Conservation (phyloP, 2,113 vertebrate genomes). For the Mirza zaza region DNA sequence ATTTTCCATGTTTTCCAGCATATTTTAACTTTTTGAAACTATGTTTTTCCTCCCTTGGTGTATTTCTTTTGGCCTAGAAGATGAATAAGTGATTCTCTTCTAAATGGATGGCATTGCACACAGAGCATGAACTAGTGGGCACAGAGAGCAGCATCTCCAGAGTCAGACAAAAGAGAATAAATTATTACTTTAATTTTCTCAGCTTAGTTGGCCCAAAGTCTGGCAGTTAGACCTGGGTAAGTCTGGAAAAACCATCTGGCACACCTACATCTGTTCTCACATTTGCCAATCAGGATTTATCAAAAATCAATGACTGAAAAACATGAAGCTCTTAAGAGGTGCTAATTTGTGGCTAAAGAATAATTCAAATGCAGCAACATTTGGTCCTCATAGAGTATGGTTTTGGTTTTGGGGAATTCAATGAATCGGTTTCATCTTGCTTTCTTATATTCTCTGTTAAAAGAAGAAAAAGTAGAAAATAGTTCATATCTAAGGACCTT, state of each 20-base stretch:
- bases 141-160: slow-evolving; percentile 53
- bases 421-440: slow-evolving; percentile 31
- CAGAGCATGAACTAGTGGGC: slow-evolving; percentile 61
- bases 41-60: slow-evolving; percentile 37
- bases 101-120: slow-evolving; percentile 61
- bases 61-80: slow-evolving; percentile 67
- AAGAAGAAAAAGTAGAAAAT: not conserved
- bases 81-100: slow-evolving; percentile 70
- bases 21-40: slow-evolving; percentile 72
- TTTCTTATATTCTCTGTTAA: slow-evolving; percentile 21
- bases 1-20: slow-evolving; percentile 64
- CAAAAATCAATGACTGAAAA: slow-evolving; percentile 73
- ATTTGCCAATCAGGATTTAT: slow-evolving; percentile 76
- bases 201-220: slow-evolving; percentile 62
- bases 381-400: slow-evolving; percentile 18
- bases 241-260: slow-evolving; percentile 78
- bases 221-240: slow-evolving; percentile 77
- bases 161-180: slow-evolving; percentile 69
- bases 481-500: not conserved
- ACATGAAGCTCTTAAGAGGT: slow-evolving; percentile 58
- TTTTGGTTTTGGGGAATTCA: slow-evolving; percentile 33
- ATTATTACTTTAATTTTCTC: slow-evolving; percentile 76
- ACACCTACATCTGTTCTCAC: slow-evolving; percentile 74
- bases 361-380: slow-evolving; percentile 50
- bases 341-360: slow-evolving; percentile 72